Evolutionary conservation across 1,140 invertebrate species (phyloP).

Genomic region (Psix sp.): DNA sequence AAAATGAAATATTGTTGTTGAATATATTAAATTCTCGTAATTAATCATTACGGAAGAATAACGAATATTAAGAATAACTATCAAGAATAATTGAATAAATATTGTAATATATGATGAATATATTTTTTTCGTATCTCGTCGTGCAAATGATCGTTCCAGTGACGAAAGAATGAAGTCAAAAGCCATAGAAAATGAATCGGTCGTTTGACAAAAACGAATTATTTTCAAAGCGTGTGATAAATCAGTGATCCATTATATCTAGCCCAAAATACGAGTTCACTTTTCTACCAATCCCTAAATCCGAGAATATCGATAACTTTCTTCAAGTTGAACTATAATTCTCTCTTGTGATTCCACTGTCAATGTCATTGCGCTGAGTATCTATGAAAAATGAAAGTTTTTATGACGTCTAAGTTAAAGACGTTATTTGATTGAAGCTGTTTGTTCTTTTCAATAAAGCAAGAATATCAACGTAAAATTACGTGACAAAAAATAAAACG

Average conservation of each 20-base stretch:
- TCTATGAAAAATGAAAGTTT: conserved; percentile 1
- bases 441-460: no score
- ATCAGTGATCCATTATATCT: conserved; percentile 48
- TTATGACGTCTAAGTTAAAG: not conserved
- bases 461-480: no score
- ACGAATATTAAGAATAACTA: no score
- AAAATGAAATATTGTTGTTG: no score
- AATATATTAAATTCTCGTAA: no score
- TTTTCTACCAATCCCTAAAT: conserved; percentile 36
- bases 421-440: conserved; percentile 6
- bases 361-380: conserved; percentile 22
- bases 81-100: no score
- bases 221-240: conserved; percentile 54
- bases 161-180: conserved; percentile 42
- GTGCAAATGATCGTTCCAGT: no score
- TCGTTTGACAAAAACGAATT: conserved; percentile 48
- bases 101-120: no score
- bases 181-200: conserved; percentile 42
- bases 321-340: conserved; percentile 17
- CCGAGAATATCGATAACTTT: conserved; percentile 39
- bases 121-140: no score
- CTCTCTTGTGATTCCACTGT: conserved; percentile 11
- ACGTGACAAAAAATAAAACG: no score
- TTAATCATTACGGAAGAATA: no score
- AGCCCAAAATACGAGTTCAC: conserved; percentile 27